Evolutionary conservation across 30 jellyfish, hydroid and myxozoan genomes (phyloP), one percentile per base, ranked within the genome.

Genomic region (Hydra vulgaris): DNA sequence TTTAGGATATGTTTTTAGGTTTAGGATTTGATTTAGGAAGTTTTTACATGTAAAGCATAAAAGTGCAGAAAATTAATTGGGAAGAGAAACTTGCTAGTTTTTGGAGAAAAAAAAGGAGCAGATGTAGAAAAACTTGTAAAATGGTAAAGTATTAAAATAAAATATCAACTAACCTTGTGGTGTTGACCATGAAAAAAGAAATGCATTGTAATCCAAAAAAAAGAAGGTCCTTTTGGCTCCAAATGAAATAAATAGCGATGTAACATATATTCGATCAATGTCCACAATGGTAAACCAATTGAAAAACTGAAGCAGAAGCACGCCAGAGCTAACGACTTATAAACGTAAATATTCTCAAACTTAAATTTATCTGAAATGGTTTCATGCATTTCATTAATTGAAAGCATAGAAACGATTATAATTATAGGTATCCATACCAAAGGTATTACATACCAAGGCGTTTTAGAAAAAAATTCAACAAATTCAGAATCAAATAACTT

Each of bases 131-230:
- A n/a, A n/a, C n/a, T n/a, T n/a, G n/a, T n/a, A n/a, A 69, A 69
- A 21, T 23, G 5, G 25, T 1, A 23, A 20, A 23, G 5, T 15
- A 20, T 5, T 20, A 69, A 69, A 20, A 15, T 1, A 20, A 21
- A 71, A 71, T 40, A 3, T 40, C 8, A 3, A 24, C 87, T 21
- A 40, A 89, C 97, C 95, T 89, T 89, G 74, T 89, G 97, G 69
- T 89, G 97, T 25, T 85, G 95, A 12, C 97, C 97, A 73, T 89
- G 97, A 19, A 89, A 78, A 54, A 86, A 82, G 72, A 89, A 89
- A 69, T 89, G 97, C 54, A 84, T 25, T 67, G 95, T 89, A 8
- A 89, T 85, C 89, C 87, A 77, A 27, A 85, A 84, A 23, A 81
- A 72, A 0, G 89, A 81, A 70, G 85, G 94, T 27, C 79, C 79